Evolutionary conservation across 1,140 invertebrate species (phyloP).

Genomic region (Steinernema feltiae): DNA sequence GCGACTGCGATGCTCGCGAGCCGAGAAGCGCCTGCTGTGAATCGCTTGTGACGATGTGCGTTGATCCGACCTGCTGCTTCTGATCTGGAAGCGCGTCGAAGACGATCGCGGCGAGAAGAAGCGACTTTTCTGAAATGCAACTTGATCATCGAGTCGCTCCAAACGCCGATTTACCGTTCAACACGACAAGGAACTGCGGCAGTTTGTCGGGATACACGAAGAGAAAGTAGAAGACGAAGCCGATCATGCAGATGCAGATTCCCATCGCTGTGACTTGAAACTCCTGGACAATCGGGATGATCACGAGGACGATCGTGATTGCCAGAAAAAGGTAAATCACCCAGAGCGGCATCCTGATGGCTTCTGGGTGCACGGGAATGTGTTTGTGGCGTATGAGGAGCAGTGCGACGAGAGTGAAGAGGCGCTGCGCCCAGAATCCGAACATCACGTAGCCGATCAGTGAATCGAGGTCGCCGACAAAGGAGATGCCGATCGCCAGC

Average conservation of each 20-base stretch:
- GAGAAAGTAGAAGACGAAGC: slow-evolving; percentile 52
- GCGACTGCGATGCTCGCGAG: slow-evolving; percentile 33
- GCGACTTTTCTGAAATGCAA: slow-evolving; percentile 41
- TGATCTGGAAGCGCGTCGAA: slow-evolving; percentile 54
- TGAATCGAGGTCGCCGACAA: slow-evolving; percentile 56
- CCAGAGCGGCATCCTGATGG: slow-evolving; percentile 48
- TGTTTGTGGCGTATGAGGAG: slow-evolving; percentile 46
- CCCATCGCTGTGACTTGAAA: slow-evolving; percentile 48
- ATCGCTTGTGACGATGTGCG: slow-evolving; percentile 37
- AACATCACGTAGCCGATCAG: slow-evolving; percentile 59
- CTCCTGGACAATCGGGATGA: slow-evolving; percentile 55
- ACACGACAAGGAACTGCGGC: slow-evolving; percentile 26
- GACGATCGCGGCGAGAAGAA: slow-evolving; percentile 45
- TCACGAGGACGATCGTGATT: slow-evolving; percentile 50
- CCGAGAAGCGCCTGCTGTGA: slow-evolving; percentile 46
- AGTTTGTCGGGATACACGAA: slow-evolving; percentile 43
- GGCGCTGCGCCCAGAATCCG: slow-evolving; percentile 56
- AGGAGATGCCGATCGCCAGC: slow-evolving; percentile 54
- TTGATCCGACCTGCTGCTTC: slow-evolving; percentile 33
- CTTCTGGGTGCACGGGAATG: slow-evolving; percentile 56
- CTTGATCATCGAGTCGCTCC: background rate
- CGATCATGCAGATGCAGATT: slow-evolving; percentile 49
- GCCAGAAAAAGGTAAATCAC: slow-evolving; percentile 46
- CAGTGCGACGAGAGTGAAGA: slow-evolving; percentile 50
- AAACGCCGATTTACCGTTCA: slow-evolving; percentile 50